Evolutionary conservation across 2,113 vertebrate genomes (phyloP).

Genomic region (Nannobrachium achirus): DNA sequence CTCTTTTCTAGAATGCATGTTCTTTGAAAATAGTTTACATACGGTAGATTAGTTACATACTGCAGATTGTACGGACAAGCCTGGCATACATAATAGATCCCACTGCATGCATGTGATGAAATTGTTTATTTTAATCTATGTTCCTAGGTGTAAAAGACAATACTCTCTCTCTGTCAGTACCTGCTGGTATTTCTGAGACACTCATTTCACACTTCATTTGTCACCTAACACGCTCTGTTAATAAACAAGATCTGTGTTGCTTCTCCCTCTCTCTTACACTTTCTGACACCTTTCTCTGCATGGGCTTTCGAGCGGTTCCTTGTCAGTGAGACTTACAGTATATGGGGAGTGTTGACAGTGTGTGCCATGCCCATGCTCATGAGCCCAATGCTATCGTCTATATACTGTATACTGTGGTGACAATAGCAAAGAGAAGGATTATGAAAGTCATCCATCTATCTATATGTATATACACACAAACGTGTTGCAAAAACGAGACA

Average conservation of each 20-base stretch:
- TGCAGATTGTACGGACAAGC: not conserved
- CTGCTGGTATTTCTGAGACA: constrained; percentile 49
- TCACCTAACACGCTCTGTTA: constrained; percentile 61
- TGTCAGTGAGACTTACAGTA: constrained; percentile 5
- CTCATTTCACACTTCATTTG: constrained; percentile 77
- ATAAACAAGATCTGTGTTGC: constrained; percentile 69
- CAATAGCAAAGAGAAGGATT: constrained; percentile 10
- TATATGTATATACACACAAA: no score
- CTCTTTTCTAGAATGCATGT: no score
- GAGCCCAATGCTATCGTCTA: constrained; percentile 1
- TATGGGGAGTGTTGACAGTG: no score
- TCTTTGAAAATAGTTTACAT: no score
- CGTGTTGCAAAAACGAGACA: constrained; percentile 21
- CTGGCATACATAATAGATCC: constrained; percentile 40
- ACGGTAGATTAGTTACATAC: no score
- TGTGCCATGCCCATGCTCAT: constrained; percentile 25
- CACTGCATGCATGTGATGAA: constrained; percentile 59
- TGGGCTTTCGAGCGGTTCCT: constrained; percentile 31
- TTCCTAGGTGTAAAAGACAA: constrained; percentile 36
- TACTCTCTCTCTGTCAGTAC: constrained; percentile 33
- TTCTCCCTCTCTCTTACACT: not conserved
- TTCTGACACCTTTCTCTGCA: constrained; percentile 26
- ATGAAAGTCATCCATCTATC: constrained; percentile 40
- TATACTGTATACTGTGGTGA: not conserved
- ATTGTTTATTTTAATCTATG: constrained; percentile 71